phyloP scores from a whole-genome alignment of 2,113 vertebrate genomes.

The Ammodytes dubius region DNA sequence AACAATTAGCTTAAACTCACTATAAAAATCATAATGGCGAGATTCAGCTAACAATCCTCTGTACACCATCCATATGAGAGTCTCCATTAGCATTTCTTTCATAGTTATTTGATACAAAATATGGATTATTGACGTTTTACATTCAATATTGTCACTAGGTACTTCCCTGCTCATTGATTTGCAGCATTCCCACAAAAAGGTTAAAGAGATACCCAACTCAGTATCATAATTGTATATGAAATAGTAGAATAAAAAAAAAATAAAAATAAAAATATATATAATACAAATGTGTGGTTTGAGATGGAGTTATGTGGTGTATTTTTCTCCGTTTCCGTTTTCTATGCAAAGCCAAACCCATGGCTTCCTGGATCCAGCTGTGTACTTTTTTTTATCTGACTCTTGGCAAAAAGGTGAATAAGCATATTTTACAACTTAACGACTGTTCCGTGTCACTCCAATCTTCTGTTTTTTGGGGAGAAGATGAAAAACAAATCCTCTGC shows the following conservation, averaged over 20 bases:
- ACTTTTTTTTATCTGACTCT: neutral
- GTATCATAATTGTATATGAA: no score
- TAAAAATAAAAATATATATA: neutral
- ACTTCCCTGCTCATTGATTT: neutral
- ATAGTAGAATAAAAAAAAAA: no score
- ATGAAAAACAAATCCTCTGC: neutral
- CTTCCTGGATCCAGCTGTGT: conserved; percentile 6
- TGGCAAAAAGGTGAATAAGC: neutral
- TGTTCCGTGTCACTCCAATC: neutral
- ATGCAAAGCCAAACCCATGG: neutral
- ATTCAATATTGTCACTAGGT: neutral
- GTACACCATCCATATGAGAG: neutral
- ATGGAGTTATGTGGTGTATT: neutral
- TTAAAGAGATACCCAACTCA: neutral
- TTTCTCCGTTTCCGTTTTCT: neutral
- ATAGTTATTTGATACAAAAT: neutral
- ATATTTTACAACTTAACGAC: conserved; percentile 6
- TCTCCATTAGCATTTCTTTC: neutral
- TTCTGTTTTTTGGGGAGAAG: no score
- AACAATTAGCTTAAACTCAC: neutral
- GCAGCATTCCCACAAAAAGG: neutral
- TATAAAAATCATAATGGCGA: neutral
- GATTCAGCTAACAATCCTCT: neutral
- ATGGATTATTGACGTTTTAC: neutral
- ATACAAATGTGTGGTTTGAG: neutral